phyloP scores from a whole-genome alignment of 2,888 invertebrate genomes.

The Vannuccia rotundouncinata region DNA sequence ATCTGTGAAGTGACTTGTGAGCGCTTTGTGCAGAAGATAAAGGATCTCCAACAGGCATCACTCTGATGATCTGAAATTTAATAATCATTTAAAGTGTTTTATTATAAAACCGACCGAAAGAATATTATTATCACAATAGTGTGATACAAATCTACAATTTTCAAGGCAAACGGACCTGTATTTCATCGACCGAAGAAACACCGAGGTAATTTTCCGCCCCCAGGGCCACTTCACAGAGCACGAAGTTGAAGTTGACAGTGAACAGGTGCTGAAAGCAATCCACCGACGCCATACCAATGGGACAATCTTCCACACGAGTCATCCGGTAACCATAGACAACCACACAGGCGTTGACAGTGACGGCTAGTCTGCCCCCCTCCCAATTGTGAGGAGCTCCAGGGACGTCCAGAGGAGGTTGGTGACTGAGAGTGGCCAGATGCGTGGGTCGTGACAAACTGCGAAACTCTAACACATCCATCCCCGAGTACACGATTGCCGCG shows the following conservation, averaged over 20 bases:
- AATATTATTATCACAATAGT: too few relatives aligned
- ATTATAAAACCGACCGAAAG: too few relatives aligned
- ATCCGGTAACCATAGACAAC: background rate
- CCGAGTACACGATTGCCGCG: background rate
- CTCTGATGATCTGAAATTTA: background rate
- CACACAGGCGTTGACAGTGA: background rate
- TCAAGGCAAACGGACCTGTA: background rate
- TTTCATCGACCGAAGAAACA: background rate
- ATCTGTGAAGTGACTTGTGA: background rate
- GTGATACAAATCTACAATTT: too few relatives aligned
- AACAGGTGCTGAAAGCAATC: slow-evolving; percentile 29
- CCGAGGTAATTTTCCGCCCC: background rate
- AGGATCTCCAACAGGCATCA: background rate
- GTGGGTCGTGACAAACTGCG: background rate
- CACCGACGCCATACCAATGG: background rate
- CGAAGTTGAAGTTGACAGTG: slow-evolving; percentile 33
- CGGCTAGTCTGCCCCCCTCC: background rate
- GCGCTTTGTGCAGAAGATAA: background rate
- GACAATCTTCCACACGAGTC: background rate
- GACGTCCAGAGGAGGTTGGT: background rate
- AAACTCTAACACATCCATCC: background rate
- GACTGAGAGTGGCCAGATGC: background rate
- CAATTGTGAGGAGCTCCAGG: background rate
- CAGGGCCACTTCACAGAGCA: background rate
- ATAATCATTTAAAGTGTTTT: too few relatives aligned